Evolutionary conservation across 2,888 invertebrate genomes (phyloP).

Genomic region (Palloptera scutellata): DNA sequence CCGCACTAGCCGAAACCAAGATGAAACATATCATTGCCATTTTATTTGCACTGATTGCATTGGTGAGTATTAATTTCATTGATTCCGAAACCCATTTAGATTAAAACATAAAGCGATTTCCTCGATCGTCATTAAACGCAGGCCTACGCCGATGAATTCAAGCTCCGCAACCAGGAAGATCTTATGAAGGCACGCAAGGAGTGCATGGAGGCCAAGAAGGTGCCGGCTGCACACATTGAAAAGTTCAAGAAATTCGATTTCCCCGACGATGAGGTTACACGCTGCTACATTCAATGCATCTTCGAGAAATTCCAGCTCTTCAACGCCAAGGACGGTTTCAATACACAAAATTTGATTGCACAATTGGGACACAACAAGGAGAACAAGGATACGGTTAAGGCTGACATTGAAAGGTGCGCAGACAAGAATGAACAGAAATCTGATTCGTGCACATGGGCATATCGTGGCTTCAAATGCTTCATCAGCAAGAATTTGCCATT

Average conservation of each 20-base stretch:
- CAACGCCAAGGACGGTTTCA: conserved; percentile 59
- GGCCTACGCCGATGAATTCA: conserved; percentile 58
- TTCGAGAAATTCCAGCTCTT: conserved; percentile 63
- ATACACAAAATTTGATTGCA: conserved; percentile 58
- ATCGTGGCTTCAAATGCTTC: conserved; percentile 63
- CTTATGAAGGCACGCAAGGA: conserved; percentile 59
- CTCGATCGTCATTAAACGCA: conserved; percentile 28
- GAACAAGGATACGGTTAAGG: conserved; percentile 57
- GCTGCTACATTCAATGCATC: conserved; percentile 62
- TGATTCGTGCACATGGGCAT: conserved; percentile 60
- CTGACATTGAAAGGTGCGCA: conserved; percentile 60
- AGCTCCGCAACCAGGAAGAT: conserved; percentile 60
- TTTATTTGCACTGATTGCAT: conserved; percentile 56
- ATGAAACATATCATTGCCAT: conserved; percentile 60
- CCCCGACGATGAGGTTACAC: conserved; percentile 62
- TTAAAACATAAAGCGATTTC: conserved; percentile 3
- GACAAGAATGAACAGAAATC: conserved; percentile 62
- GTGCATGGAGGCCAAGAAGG: conserved; percentile 57
- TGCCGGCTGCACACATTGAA: conserved; percentile 57
- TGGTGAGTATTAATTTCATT: conserved; percentile 50
- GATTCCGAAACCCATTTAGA: neutral
- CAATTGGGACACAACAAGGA: conserved; percentile 61
- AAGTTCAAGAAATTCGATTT: conserved; percentile 63
- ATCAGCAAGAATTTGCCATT: conserved; percentile 60
- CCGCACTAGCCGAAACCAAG: conserved; percentile 35